phyloP scores from a whole-genome alignment of 2,113 vertebrate genomes.

The Paratilapia polleni region DNA sequence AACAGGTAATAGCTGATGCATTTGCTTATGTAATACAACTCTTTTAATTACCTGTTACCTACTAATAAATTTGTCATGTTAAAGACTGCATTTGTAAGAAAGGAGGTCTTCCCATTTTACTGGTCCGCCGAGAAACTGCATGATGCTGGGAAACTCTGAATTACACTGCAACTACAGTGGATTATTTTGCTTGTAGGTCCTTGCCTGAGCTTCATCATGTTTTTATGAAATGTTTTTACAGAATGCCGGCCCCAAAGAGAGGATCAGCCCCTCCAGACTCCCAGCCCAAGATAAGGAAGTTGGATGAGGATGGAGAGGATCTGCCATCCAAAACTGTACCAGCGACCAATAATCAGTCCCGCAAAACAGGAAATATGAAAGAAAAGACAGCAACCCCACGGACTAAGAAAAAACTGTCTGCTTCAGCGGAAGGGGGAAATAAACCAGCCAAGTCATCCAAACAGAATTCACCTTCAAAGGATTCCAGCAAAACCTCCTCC shows the following conservation, averaged over 20 bases:
- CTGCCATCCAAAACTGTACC: constrained; percentile 57
- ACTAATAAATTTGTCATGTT: neutral
- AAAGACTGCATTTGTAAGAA: neutral
- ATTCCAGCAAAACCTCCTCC: constrained; percentile 43
- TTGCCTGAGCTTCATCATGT: neutral
- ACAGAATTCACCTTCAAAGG: constrained; percentile 59
- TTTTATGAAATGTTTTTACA: constrained; percentile 44
- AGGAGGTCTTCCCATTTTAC: neutral
- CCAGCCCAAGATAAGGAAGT: constrained; percentile 72
- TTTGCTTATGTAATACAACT: neutral
- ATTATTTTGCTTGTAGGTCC: neutral
- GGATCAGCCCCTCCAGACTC: constrained; percentile 66
- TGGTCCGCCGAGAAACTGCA: neutral
- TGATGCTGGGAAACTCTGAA: neutral
- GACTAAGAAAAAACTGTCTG: constrained; percentile 69
- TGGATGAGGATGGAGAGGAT: constrained; percentile 70
- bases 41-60: neutral
- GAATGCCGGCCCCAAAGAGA: constrained; percentile 82
- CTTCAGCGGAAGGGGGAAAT: constrained; percentile 48
- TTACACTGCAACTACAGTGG: neutral
- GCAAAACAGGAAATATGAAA: constrained; percentile 52
- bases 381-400: constrained; percentile 60
- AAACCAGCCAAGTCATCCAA: constrained; percentile 53
- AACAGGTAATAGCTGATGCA: neutral
- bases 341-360: constrained; percentile 53